Evolutionary conservation across 2,888 invertebrate species (phyloP), one percentile per base, ranked within the genome.

Genomic region (Diadromus collaris): DNA sequence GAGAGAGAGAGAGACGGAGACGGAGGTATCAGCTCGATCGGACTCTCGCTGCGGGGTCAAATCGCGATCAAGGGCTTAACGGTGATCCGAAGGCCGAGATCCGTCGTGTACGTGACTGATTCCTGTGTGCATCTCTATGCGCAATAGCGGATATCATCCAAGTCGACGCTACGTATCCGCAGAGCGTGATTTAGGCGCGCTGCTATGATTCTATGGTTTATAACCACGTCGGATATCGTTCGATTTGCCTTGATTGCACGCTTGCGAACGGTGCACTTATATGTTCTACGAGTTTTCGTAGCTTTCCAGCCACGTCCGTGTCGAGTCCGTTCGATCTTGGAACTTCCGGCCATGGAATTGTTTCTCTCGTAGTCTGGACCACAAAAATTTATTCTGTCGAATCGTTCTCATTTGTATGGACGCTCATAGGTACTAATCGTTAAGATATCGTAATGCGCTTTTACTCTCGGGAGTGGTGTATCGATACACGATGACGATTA

Each of bases 41-140:
- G 85, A 84, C 87, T 86, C 86, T 87, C 85, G 82, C 83, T 83
- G 73, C 86, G 83, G 86, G 89, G 87, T 87, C 87, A 88, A 89
- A 89, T 89, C 87, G 87, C 89, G 89, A 89, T 89, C 89, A 89
- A 89, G 88, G 89, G 88, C 89, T 89, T 89, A 89, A 88, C 89
- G 89, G 89, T 89, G 85, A 88, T 87, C 88, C 87, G 88, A 89
- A 89, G 89, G 88, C 85, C 88, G 88, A 86, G 85, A 82, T 74
- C 54, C 29, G 63, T 34, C 21, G 86, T 83, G 83, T 85, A 84
- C 84, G 85, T 84, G 85, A 86, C 85, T 86, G 85, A 85, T 86
- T 86, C 83, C 85, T 58, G 70, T 81, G 76, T 82, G 83, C 84
- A 81, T 65, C 73, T 80, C 56, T 73, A 41, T 64, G 51, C 19